Conservation (phyloP, 1,140 invertebrate species). For the Drosophila sucinea region DNA sequence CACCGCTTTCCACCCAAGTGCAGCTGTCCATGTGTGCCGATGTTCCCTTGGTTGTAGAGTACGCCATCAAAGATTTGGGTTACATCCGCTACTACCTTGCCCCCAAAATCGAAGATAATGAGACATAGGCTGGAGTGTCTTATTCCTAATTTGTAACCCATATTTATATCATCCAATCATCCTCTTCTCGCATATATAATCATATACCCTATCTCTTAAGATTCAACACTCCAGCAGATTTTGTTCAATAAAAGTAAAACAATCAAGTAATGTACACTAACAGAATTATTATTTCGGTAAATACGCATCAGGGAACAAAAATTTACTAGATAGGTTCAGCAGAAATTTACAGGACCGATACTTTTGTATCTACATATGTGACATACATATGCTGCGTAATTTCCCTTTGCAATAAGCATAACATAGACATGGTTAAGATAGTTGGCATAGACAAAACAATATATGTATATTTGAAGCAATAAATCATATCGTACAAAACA, state of each 20-base stretch:
- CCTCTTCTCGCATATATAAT: slow-evolving; percentile 37
- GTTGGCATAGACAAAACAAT: slow-evolving; percentile 27
- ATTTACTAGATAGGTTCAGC: no score
- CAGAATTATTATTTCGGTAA: background rate
- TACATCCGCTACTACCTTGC: slow-evolving; percentile 99
- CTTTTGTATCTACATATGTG: no score
- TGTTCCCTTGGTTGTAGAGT: slow-evolving; percentile 98
- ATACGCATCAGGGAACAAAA: no score
- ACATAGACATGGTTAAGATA: slow-evolving; percentile 47
- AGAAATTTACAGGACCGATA: no score
- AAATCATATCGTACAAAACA: slow-evolving; percentile 7
- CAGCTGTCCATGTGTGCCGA: slow-evolving; percentile 97
- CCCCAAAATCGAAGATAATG: slow-evolving; percentile 97
- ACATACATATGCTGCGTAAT: background rate
- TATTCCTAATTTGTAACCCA: slow-evolving; percentile 24
- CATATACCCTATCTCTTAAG: slow-evolving; percentile 58
- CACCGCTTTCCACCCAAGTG: slow-evolving; percentile 91
- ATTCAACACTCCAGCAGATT: slow-evolving; percentile 34
- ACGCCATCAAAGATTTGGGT: slow-evolving; percentile 97
- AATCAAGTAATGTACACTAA: slow-evolving; percentile 30
- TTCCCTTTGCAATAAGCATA: slow-evolving; percentile 31
- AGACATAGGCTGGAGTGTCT: slow-evolving; percentile 58
- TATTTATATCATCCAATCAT: slow-evolving; percentile 51
- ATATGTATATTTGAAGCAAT: slow-evolving; percentile 1
- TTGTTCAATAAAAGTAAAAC: slow-evolving; percentile 57